Percentiles rank a stretch among this genome's conserved stretches.
These are phyloP conservation scores for Sebastes miniatus DNA, from an alignment of 2,797 vertebrate genomes.

Conservation along the genomic window DNA sequence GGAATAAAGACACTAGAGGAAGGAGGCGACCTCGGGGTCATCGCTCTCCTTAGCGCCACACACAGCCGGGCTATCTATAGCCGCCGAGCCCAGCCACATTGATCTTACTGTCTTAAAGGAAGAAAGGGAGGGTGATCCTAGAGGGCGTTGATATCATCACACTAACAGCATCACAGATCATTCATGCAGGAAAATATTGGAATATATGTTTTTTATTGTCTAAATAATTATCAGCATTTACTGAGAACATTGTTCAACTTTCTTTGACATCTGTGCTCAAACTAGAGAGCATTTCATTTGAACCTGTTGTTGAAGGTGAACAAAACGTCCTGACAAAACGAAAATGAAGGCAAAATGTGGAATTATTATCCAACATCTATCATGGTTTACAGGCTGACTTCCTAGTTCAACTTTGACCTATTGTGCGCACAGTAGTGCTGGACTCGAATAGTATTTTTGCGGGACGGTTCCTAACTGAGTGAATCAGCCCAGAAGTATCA, in stretches of 20 bases:
- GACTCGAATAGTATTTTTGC: rapidly evolving
- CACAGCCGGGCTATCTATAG: conserved; percentile 53
- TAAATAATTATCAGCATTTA: neutral
- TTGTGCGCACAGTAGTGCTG: too few relatives aligned
- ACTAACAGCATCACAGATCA: conserved; percentile 40
- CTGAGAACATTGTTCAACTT: neutral
- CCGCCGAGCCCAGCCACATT: conserved; percentile 27
- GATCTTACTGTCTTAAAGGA: conserved; percentile 61
- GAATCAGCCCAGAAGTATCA: rapidly evolving
- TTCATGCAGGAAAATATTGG: neutral
- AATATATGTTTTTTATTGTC: neutral
- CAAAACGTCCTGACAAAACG: neutral
- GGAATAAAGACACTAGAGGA: conserved; percentile 70
- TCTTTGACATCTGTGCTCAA: neutral
- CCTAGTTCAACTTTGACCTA: too few relatives aligned
- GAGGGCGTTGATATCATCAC: conserved; percentile 36
- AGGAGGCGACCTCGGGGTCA: conserved; percentile 60
- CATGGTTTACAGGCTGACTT: too few relatives aligned
- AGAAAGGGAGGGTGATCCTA: conserved; percentile 37
- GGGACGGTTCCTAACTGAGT: too few relatives aligned
- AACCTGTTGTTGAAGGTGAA: neutral
- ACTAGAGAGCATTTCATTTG: neutral
- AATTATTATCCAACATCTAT: too few relatives aligned
- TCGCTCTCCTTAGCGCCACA: conserved; percentile 48
- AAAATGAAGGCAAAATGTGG: too few relatives aligned